Evolutionary conservation across 1,140 invertebrate genomes (phyloP), one percentile per base, ranked within the genome.

Genomic region (Nasonia giraulti): DNA sequence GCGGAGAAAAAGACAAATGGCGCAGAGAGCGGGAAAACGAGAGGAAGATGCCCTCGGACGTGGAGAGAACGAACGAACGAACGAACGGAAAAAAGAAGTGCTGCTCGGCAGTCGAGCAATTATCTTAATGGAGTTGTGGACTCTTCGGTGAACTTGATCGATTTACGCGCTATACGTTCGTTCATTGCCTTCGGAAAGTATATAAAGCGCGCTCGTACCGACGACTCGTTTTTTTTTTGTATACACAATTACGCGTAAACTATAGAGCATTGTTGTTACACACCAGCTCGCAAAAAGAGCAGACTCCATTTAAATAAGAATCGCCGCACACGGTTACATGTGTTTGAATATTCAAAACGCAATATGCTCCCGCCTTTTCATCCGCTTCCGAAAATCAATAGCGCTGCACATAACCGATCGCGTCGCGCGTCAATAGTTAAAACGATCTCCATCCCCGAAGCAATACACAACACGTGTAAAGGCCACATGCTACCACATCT

Each of bases 111-210:
- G 37, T 69, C 75, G 80, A 83, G 90, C 90, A 92, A 92, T 92
- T 92, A 92, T 91, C 90, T 91, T 92, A 92, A 92, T 92, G 91
- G 91, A 92, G 88, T 91, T 90, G 89, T 90, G 91, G 88, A 91
- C 90, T 90, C 90, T 90, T 86, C 85, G 87, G 82, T 85, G 87
- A 85, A 88, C 87, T 88, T 90, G 91, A 92, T 91, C 89, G 91
- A 92, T 91, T 91, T 80, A 68, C 76, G 17, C 31, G 23, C 78
- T 10, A 17, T n/a, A 80, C 68, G 20, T n/a, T n/a, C 14, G 55
- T 20, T 62, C 14, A 20, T 14, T n/a, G 14, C 55, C 6, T 20
- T 4, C 50, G 12, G 17, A 55, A 17, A 55, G 50, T 17, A 8
- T 17, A 17, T 62, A 62, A 62, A 20, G 20, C 55, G 17, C 33